Base-by-base conservation (phyloP, 2,113 vertebrate species). In the Herpailurus yagouaroundi region DNA sequence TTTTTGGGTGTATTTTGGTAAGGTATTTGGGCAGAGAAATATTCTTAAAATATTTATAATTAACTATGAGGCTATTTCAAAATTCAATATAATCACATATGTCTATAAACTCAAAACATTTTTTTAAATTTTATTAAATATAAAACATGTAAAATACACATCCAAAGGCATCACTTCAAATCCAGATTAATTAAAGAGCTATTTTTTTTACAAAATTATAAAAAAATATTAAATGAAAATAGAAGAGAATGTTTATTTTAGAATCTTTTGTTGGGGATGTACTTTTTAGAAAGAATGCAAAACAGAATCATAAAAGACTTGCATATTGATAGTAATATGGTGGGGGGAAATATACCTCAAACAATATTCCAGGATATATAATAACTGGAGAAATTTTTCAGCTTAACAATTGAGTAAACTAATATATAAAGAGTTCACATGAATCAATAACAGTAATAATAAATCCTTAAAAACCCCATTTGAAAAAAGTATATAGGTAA, bases 211-310 rank as follows among this genome's bases (percentile, higher is more conserved):
- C 1, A 45, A 74, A 95, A 81, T 9, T 57, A 27, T 74, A 80
- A 74, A 80, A 74, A 87, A 60, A 73, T 71, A 73, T 48, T 66
- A 80, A 4, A 38, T 45, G 5, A 74, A 80, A 91, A n/a, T 60
- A 50, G 81, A 94, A 95, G 7, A 85, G 3, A 96, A 71, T 55
- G 38, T 5, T 83, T 88, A 91, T 45, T 91, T 87, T 94, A 77
- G 23, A 88, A 89, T 48, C 33, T 91, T 21, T 84, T 45, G 7
- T 41, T 76, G 23, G 8, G 16, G 21, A 48, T 13, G 6, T 60
- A 19, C 2, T 79, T 94, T 63, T 1, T n/a, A 96, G n/a, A 19
- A 69, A 87, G n/a, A 16, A 92, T 52, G 6, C 5, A 50, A 93
- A 93, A 83, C 4, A 73, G 21, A 80, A 80, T 90, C 38, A 74